Base-by-base conservation (phyloP, 64 coral and sea anemone genomes). In the Montipora foliosa region DNA sequence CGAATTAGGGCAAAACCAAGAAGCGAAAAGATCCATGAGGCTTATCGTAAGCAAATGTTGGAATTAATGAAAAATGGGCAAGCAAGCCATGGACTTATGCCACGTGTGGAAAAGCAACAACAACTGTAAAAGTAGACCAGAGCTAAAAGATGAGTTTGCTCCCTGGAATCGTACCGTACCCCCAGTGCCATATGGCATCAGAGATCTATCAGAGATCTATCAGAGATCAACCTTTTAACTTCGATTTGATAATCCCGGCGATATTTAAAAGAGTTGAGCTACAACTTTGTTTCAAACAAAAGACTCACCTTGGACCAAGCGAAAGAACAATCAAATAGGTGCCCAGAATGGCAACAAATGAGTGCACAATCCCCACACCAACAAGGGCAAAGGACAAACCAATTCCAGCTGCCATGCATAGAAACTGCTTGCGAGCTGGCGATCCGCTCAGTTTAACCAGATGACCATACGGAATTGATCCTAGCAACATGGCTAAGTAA, bases 381-480 rank as follows among this genome's bases (percentile, higher is more conserved):
- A 96, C 77, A 24, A 96, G 86, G 16, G 78, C 77, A 2, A 96
- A 20, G n/a, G 86, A 79, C 55, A 99, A 73, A 25, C 72, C 44
- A 0, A 99, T n/a, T 6, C 98, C 98, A 6, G 95, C 93, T 3
- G 52, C 49, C 22, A 67, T 79, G 44, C 71, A 94, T 8, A 99
- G 80, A 47, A 99, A 92, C 74, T 99, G 88, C 57, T 92, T 96
- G 80, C 89, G 94, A 58, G 95, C 78, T 2, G 98, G 95, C 4
- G 98, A 96, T 16, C 98, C 98, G 9, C 88, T 96, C 0, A 96
- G 49, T 79, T 99, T 99, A 9, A 99, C 75, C 9, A 96, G 47
- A 90, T 99, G 93, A 20, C 98, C 98, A 13, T 89, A 84, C 3
- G 98, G 98, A 81, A 99, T 99, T 17, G 98, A 94, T 47, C 91